Conservation (phyloP, 2,113 vertebrate genomes). For the Cinclus cinclus region DNA sequence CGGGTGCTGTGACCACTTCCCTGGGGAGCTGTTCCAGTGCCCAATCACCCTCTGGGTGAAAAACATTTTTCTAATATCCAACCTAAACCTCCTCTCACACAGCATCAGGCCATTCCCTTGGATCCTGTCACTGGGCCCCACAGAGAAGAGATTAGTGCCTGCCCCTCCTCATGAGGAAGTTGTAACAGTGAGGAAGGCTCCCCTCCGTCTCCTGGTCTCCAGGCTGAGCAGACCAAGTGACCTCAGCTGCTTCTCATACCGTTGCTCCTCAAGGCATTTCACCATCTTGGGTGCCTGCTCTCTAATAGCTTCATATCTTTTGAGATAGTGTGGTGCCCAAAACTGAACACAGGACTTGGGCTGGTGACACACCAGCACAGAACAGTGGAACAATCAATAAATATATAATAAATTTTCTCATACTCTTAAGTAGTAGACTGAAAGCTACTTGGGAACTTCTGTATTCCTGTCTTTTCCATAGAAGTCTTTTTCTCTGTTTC, state of each 20-base stretch:
- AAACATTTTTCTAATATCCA: neutral
- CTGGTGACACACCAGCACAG: neutral
- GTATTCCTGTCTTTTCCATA: neutral
- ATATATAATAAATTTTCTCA: neutral
- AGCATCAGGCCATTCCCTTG: accelerated
- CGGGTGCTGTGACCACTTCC: neutral
- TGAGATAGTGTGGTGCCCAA: neutral
- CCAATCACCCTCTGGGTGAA: accelerated
- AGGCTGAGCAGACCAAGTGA: neutral
- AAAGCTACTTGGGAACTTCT: neutral
- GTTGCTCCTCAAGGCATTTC: neutral
- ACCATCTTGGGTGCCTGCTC: neutral
- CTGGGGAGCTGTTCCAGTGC: neutral
- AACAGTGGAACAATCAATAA: neutral
- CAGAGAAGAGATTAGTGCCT: neutral
- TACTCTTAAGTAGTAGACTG: neutral
- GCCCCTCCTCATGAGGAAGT: accelerated
- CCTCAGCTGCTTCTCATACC: accelerated
- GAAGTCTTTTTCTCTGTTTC: neutral
- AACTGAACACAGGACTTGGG: neutral
- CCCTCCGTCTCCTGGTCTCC: neutral
- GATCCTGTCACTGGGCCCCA: neutral
- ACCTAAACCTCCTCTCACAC: accelerated
- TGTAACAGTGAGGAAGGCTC: neutral
- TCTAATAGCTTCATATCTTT: neutral